phyloP scores from a whole-genome alignment of 1,140 invertebrate species.

The Hylyphantes graminicola region DNA sequence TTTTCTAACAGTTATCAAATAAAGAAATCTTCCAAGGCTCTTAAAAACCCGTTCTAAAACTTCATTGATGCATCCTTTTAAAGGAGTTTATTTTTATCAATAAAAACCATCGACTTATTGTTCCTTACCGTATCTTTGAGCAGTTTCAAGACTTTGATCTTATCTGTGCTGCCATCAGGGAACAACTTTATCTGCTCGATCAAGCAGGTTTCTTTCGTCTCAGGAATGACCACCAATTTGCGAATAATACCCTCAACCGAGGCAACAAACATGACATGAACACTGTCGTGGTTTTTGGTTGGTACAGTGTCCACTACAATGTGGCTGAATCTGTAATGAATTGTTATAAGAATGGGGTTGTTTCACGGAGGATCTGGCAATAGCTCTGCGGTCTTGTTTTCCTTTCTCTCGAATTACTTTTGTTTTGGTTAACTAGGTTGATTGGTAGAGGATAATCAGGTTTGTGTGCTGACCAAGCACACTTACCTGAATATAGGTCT shows the following conservation, averaged over 20 bases:
- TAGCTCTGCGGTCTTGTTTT: too few relatives aligned
- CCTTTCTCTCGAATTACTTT: too few relatives aligned
- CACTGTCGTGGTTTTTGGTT: constrained; percentile 66
- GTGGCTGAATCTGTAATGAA: constrained; percentile 67
- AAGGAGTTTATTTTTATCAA: neutral
- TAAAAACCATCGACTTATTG: neutral
- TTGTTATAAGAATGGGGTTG: neutral
- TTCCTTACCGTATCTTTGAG: constrained; percentile 79
- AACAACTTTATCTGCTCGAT: constrained; percentile 86
- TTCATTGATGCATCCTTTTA: too few relatives aligned
- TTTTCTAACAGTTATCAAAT: too few relatives aligned
- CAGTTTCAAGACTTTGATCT: constrained; percentile 79
- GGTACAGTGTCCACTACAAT: constrained; percentile 69
- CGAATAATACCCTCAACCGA: constrained; percentile 80
- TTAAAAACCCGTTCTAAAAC: too few relatives aligned
- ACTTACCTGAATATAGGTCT: too few relatives aligned
- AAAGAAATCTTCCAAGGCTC: too few relatives aligned
- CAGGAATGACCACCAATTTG: constrained; percentile 82
- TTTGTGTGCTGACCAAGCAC: too few relatives aligned
- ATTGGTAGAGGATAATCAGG: too few relatives aligned
- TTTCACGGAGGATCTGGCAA: too few relatives aligned
- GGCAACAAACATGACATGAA: constrained; percentile 83
- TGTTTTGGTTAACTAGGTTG: too few relatives aligned
- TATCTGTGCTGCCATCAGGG: constrained; percentile 67
- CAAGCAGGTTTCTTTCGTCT: constrained; percentile 79